Evolutionary conservation across 2,888 invertebrate genomes (phyloP).

Genomic region (Antheraea assamensis): DNA sequence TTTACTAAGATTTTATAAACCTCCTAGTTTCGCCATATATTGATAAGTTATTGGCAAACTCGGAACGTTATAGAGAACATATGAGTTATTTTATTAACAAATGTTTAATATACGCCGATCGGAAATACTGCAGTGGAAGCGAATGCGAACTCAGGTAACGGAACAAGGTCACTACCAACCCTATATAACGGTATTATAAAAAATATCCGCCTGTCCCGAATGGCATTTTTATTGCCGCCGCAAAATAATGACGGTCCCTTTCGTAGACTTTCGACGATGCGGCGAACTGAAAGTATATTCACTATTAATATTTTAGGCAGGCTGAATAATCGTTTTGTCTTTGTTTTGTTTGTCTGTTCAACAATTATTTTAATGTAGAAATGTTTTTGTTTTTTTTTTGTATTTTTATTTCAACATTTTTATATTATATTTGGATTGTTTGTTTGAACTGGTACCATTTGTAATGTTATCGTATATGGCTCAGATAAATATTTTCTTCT

Average conservation of each 20-base stretch:
- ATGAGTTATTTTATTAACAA: not conserved
- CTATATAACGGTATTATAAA: constrained; percentile 45
- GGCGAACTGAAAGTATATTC: constrained; percentile 20
- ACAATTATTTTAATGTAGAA: not conserved
- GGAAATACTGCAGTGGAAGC: constrained; percentile 3
- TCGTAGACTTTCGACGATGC: constrained; percentile 41
- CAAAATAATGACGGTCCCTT: constrained; percentile 56
- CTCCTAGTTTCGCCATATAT: not conserved
- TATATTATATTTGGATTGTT: not conserved
- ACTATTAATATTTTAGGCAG: constrained; percentile 12
- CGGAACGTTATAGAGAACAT: not conserved
- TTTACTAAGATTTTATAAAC: not conserved
- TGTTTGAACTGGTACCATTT: not conserved
- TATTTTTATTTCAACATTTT: not conserved
- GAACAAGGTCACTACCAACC: constrained; percentile 28
- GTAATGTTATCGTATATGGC: not conserved
- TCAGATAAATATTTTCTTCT: not conserved
- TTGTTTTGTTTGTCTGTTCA: not conserved
- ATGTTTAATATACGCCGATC: not conserved
- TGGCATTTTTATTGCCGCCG: constrained; percentile 61
- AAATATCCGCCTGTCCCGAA: constrained; percentile 48
- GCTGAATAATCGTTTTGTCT: constrained; percentile 10
- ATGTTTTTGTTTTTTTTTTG: no score
- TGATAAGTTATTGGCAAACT: not conserved
- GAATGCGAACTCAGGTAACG: constrained; percentile 14